Conservation (phyloP, 2,888 invertebrate genomes). For the Agrotis segetum region DNA sequence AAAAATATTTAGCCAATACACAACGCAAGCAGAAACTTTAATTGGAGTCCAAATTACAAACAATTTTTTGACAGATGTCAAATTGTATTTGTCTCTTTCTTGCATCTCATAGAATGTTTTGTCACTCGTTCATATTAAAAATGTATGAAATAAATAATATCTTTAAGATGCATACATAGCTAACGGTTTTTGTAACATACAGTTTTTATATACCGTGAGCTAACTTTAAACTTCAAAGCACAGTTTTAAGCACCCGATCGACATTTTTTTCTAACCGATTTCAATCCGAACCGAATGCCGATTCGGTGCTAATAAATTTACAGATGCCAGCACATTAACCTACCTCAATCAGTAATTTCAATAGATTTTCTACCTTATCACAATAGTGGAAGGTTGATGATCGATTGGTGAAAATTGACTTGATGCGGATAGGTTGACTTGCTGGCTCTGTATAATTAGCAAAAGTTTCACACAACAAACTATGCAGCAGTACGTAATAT, state of each 20-base stretch:
- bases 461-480: too few species aligned
- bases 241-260: neutral
- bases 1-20: constrained; percentile 22
- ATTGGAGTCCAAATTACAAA: constrained; percentile 20
- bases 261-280: neutral
- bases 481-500: too few species aligned
- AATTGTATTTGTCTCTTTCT: neutral
- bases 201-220: neutral
- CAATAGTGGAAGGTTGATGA: too few species aligned
- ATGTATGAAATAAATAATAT: neutral
- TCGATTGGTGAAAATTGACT: too few species aligned
- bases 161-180: neutral
- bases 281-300: neutral
- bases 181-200: neutral
- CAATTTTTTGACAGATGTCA: neutral
- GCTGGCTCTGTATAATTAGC: too few species aligned
- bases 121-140: neutral
- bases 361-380: too few species aligned
- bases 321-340: too few species aligned
- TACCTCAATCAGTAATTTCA: too few species aligned
- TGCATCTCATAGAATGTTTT: neutral
- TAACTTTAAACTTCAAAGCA: neutral
- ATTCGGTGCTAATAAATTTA: too few species aligned
- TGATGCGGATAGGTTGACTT: too few species aligned
- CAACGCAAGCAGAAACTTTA: constrained; percentile 21